A percentile compares a stretch with the other conserved stretches of the same genome.
Evolutionary conservation across 2,797 vertebrate genomes (phyloP).

Genomic region (Pristis pectinata): DNA sequence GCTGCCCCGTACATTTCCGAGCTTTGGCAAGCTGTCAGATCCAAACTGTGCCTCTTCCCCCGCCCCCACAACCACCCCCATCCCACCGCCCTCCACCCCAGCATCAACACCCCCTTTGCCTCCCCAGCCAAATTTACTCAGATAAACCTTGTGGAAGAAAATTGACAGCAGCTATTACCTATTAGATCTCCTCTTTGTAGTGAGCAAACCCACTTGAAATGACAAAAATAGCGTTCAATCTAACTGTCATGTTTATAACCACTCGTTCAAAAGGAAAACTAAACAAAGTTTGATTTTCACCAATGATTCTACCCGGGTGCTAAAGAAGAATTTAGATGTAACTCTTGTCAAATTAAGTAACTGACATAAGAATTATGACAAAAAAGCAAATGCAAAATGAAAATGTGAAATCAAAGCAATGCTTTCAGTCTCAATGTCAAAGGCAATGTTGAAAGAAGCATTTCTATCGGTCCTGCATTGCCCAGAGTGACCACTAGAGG

Average conservation of each 20-base stretch:
- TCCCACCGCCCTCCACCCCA: background rate
- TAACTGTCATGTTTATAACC: constrained; percentile 51
- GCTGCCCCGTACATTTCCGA: constrained; percentile 58
- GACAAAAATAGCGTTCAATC: constrained; percentile 53
- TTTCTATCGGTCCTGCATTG: background rate
- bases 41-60: constrained; percentile 51
- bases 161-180: constrained; percentile 63
- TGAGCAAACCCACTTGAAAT: constrained; percentile 56
- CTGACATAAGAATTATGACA: background rate
- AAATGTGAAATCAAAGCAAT: background rate
- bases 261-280: constrained; percentile 49
- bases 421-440: constrained; percentile 25
- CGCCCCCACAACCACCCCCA: background rate
- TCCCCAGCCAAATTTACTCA: constrained; percentile 63
- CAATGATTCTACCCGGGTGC: constrained; percentile 42
- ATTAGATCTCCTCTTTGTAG: constrained; percentile 47
- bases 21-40: constrained; percentile 65
- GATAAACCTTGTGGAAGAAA: constrained; percentile 66
- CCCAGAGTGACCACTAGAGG: constrained; percentile 47
- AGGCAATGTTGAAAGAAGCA: background rate
- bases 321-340: background rate
- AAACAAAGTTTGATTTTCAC: constrained; percentile 52
- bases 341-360: background rate
- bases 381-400: background rate
- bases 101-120: background rate